Percentiles rank a stretch among this genome's conserved stretches.
phyloP scores from a whole-genome alignment of 2,113 vertebrate genomes.

The Lagopus muta region DNA sequence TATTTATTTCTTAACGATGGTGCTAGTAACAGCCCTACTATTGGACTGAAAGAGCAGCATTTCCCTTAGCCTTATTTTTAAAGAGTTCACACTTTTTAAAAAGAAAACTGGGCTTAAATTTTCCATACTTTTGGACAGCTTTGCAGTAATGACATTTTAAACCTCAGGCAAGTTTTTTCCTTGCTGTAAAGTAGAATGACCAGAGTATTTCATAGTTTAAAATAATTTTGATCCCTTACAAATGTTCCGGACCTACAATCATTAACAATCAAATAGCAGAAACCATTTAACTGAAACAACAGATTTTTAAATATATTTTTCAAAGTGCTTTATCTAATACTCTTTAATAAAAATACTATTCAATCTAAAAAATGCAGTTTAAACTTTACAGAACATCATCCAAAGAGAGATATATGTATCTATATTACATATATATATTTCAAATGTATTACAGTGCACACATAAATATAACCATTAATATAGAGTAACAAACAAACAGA shows the following conservation, averaged over 20 bases:
- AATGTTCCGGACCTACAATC: background rate
- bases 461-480: background rate
- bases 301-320: background rate
- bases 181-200: background rate
- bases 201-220: background rate
- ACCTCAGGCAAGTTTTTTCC: background rate
- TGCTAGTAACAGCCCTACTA: background rate
- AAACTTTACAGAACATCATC: background rate
- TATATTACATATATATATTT: background rate
- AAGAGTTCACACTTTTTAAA: background rate
- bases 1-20: constrained; percentile 11
- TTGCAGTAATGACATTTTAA: background rate
- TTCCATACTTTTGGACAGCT: background rate
- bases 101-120: background rate
- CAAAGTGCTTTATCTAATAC: background rate
- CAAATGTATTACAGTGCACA: background rate
- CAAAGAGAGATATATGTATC: background rate
- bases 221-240: background rate
- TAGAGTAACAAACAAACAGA: background rate
- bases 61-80: background rate
- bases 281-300: background rate
- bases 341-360: background rate
- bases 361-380: background rate
- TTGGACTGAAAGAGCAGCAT: background rate
- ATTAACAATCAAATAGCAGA: background rate